A percentile compares a stretch with the other conserved stretches of the same genome.
Evolutionary conservation across 2,113 vertebrate genomes (phyloP).

Genomic region (Puma concolor): DNA sequence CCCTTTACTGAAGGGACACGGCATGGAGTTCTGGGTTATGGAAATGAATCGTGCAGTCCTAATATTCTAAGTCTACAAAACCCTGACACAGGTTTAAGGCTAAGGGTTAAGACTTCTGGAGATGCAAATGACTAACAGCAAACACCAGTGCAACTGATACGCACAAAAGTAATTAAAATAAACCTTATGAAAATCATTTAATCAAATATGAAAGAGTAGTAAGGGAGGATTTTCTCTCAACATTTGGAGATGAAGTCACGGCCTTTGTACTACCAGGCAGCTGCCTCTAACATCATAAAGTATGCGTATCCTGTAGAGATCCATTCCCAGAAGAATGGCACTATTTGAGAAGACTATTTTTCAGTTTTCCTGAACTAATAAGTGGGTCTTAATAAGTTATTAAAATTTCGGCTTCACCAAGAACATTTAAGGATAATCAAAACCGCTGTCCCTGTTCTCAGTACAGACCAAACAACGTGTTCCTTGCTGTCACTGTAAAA

Average conservation of each 20-base stretch:
- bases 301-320: background rate
- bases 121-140: slow-evolving; percentile 29
- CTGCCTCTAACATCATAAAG: background rate
- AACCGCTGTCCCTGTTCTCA: background rate
- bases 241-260: background rate
- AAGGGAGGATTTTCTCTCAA: slow-evolving; percentile 5
- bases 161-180: background rate
- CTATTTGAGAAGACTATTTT: background rate
- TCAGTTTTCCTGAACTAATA: background rate
- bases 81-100: background rate
- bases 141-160: background rate
- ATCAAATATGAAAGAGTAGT: background rate
- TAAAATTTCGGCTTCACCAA: slow-evolving; percentile 53
- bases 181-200: background rate
- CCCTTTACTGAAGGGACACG: background rate
- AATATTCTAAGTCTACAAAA: background rate
- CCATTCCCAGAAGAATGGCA: background rate
- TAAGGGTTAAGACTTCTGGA: slow-evolving; percentile 28
- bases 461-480: slow-evolving; percentile 44
- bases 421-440: background rate
- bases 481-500: background rate
- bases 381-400: background rate
- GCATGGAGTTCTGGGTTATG: background rate
- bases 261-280: background rate
- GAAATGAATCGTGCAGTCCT: background rate